Base-by-base conservation (phyloP, 2,888 invertebrate species). In the Diabrotica balteata region DNA sequence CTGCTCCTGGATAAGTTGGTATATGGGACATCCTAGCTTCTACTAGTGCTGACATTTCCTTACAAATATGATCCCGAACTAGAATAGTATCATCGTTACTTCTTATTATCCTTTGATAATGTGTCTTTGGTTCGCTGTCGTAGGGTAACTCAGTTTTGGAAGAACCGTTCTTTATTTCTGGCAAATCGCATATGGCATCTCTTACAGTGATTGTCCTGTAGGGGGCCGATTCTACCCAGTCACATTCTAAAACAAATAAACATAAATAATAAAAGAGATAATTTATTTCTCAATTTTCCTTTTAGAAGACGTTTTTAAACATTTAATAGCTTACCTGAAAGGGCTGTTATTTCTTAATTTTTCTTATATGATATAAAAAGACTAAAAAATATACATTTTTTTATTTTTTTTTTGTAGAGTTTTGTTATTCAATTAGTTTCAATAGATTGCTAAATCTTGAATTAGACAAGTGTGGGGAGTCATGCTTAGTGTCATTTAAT, bases 171-270 rank as follows among this genome's bases (percentile, higher is more conserved):
- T 86, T 84, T 59, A 94, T 91, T 66, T 87, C 87, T 0, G 94
- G 94, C 62, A 95, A 84, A 82, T 95, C 95, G 47, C 91, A 91
- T 89, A 95, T 90, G 0, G 94, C 90, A 82, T 95, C 95, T n/a
- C 89, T 85, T 1, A 95, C 83, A 22, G 91, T 93, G 73, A 93
- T 90, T 0, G 92, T 92, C 53, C 94, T 86, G 66, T 89, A 89
- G 0, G 95, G 95, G 0, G 94, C 94, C 0, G 91, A 89, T 50
- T 88, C 88, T 10, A 85, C 86, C 89, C 91, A 90, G 49, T 85
- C 86, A 59, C 87, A 87, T 73, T 89, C 81, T 80, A 64, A 51
- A 59, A 8, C 70, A 69, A 62, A 80, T 80, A 78, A 78, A 49
- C 17, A 22, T 10, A 7, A 42, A 42, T 32, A 9, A 10, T 32